A percentile compares a stretch with the other conserved stretches of the same genome.
Evolutionary conservation across 2,113 vertebrate species (phyloP).

Genomic region (Hippocampus barbouri): DNA sequence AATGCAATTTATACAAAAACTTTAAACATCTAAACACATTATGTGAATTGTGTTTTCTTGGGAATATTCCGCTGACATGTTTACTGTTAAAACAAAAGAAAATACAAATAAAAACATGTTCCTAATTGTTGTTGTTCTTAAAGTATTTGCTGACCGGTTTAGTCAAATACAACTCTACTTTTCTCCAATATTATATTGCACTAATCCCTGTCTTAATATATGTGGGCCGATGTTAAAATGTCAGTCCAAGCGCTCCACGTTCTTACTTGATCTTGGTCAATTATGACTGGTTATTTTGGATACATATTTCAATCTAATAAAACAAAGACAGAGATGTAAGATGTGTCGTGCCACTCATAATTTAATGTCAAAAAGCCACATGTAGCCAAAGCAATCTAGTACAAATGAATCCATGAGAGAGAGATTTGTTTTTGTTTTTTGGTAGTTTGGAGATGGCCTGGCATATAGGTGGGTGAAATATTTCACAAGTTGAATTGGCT

Average conservation of each 20-base stretch:
- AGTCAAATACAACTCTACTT: background rate
- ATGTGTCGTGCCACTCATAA: background rate
- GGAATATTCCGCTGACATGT: conserved; percentile 1
- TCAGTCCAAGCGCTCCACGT: too few relatives aligned
- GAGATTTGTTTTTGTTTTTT: background rate
- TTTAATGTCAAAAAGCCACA: background rate
- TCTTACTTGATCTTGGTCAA: background rate
- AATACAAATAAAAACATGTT: conserved; percentile 7
- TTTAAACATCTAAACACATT: background rate
- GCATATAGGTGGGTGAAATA: background rate
- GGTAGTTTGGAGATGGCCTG: background rate
- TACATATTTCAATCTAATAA: background rate
- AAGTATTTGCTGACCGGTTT: background rate
- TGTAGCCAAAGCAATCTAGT: background rate
- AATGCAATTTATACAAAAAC: background rate
- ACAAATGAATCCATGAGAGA: background rate
- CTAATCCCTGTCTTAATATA: background rate
- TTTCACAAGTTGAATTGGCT: background rate
- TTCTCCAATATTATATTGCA: background rate
- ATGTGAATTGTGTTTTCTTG: background rate
- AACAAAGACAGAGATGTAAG: background rate
- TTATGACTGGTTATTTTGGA: background rate
- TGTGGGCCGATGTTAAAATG: too few relatives aligned
- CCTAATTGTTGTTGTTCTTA: background rate
- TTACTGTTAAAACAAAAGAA: background rate